Conservation (phyloP, 2,888 invertebrate species). For the Pteria penguin region DNA sequence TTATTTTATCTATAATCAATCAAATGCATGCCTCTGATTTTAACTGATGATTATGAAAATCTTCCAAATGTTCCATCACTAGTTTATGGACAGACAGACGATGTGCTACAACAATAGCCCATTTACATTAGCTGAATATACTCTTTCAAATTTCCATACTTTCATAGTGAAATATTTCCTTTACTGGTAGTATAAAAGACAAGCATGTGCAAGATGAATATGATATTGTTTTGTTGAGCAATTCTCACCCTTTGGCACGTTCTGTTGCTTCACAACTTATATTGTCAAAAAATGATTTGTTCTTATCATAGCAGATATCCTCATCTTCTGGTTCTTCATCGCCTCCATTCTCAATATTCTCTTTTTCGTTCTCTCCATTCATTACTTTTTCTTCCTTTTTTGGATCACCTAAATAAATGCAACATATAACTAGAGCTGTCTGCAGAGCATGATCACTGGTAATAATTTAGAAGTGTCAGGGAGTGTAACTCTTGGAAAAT, state of each 20-base stretch:
- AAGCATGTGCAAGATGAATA: not conserved
- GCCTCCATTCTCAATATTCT: conserved; percentile 59
- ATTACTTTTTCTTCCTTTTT: conserved; percentile 31
- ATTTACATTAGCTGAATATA: no score
- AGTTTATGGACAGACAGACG: no score
- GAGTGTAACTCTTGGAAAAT: no score
- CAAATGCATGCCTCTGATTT: no score
- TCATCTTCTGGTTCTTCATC: conserved; percentile 67
- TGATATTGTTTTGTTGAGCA: no score
- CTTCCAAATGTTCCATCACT: no score
- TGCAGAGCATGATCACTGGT: no score
- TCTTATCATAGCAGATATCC: conserved; percentile 92
- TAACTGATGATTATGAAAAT: no score
- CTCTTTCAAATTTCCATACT: not conserved
- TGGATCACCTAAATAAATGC: conserved; percentile 51
- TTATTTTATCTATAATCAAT: no score
- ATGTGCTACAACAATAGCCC: no score
- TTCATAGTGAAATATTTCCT: not conserved
- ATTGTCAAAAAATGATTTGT: conserved; percentile 99
- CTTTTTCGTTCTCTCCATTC: conserved; percentile 69
- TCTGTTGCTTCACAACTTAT: conserved; percentile 99
- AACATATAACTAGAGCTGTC: no score
- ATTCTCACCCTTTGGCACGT: conserved; percentile 85
- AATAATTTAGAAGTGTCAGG: no score
- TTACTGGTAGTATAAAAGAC: not conserved